Evolutionary conservation across 2,888 invertebrate genomes (phyloP).

Genomic region (Alsophila aescularia): DNA sequence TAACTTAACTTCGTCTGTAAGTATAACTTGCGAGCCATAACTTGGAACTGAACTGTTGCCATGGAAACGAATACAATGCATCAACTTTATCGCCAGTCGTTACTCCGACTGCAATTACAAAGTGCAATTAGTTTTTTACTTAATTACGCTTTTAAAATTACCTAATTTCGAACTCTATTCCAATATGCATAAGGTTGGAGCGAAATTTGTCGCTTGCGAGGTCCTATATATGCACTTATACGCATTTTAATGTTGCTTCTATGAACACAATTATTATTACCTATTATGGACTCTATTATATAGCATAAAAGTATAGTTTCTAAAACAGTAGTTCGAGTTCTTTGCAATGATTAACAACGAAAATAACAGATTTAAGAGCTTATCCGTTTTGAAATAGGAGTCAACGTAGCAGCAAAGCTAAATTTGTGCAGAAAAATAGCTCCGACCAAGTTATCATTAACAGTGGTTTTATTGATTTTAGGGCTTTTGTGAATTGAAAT

Average conservation of each 20-base stretch:
- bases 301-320: neutral
- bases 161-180: conserved; percentile 8
- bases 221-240: neutral
- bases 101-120: conserved; percentile 51
- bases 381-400: conserved; percentile 3
- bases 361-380: conserved; percentile 6
- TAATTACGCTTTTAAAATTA: conserved; percentile 10
- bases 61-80: conserved; percentile 58
- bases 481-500: neutral
- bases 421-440: neutral
- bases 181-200: neutral
- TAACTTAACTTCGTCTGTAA: neutral
- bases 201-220: neutral
- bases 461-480: neutral
- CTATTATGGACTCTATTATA: conserved; percentile 6
- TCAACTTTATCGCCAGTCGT: conserved; percentile 56
- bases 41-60: conserved; percentile 39
- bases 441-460: neutral
- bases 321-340: neutral
- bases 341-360: neutral
- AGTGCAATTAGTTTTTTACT: conserved; percentile 47
- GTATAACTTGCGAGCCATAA: conserved; percentile 7
- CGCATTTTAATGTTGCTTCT: neutral
- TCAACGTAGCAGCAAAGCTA: neutral
- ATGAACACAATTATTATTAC: neutral